phyloP scores from a whole-genome alignment of 2,888 invertebrate species.

The Eristalinus sepulchralis region DNA sequence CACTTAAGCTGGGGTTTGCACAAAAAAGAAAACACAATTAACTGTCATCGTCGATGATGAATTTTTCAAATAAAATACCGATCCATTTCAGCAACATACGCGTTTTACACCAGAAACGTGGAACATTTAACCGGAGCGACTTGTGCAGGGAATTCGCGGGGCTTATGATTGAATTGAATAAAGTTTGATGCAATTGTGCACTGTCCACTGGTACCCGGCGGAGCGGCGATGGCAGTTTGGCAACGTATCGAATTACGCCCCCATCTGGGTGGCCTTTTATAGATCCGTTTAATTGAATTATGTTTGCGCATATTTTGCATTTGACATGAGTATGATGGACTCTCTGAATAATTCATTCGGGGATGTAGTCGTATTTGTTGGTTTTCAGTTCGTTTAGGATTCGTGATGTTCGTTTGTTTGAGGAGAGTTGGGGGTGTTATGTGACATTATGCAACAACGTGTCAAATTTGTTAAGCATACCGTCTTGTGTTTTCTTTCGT shows the following conservation, averaged over 20 bases:
- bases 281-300: constrained; percentile 61
- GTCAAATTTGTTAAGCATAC: not conserved
- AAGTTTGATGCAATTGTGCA: constrained; percentile 10
- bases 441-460: not conserved
- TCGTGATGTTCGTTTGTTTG: not conserved
- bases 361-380: not conserved
- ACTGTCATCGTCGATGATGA: not conserved
- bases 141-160: not conserved
- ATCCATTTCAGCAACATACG: constrained; percentile 19
- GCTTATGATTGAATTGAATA: constrained; percentile 17
- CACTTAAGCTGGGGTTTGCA: constrained; percentile 1
- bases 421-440: not conserved
- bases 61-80: constrained; percentile 14
- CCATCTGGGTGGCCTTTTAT: constrained; percentile 35
- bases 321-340: constrained; percentile 64
- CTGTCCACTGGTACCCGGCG: constrained; percentile 10
- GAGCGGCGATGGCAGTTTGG: not conserved
- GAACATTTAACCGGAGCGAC: constrained; percentile 26
- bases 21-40: not conserved
- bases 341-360: constrained; percentile 64
- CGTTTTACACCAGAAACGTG: not conserved
- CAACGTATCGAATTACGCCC: constrained; percentile 13
- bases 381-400: constrained; percentile 8
- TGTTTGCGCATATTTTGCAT: constrained; percentile 50
- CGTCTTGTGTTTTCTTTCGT: not conserved